These are phyloP conservation scores for Thalassophryne amazonica DNA, from an alignment of 2,797 vertebrate species.

Conservation along the genomic window DNA sequence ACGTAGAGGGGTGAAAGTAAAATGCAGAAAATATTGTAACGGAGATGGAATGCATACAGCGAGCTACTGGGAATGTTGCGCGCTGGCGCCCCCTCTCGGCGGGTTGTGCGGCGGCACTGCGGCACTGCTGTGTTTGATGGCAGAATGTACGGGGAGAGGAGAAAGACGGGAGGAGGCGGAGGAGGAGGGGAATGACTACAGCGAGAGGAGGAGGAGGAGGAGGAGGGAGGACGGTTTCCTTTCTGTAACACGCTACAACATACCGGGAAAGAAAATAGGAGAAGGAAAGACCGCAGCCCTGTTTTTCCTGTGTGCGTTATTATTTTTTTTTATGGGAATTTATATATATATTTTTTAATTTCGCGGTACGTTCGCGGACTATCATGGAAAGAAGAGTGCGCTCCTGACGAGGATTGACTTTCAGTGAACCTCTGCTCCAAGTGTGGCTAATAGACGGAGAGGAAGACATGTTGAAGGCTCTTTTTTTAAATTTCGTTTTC, in stretches of 20 bases:
- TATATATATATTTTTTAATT: conserved; percentile 4
- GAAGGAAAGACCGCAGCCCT: conserved; percentile 54
- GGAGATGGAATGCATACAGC: too few species aligned
- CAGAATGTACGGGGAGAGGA: conserved; percentile 68
- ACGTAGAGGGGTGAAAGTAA: neutral
- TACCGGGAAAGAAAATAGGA: conserved; percentile 63
- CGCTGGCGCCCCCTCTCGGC: conserved; percentile 39
- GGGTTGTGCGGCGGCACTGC: conserved; percentile 74
- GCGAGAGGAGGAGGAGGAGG: conserved; percentile 61
- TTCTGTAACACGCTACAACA: conserved; percentile 75
- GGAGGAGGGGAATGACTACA: conserved; percentile 75
- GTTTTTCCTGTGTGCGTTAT: conserved; percentile 12
- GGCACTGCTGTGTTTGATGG: conserved; percentile 72
- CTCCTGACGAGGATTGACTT: conserved; percentile 68
- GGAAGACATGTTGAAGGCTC: conserved; percentile 70
- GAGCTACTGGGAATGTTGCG: too few species aligned
- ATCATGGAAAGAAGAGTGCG: conserved; percentile 61
- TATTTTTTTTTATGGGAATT: conserved; percentile 41
- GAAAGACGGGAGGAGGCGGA: conserved; percentile 50
- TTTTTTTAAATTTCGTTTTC: too few species aligned
- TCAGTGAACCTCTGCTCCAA: conserved; percentile 60
- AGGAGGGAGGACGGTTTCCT: conserved; percentile 72
- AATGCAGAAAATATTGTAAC: neutral
- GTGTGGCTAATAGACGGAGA: conserved; percentile 42
- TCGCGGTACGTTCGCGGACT: conserved; percentile 60